These are phyloP conservation scores for Egretta garzetta DNA, from an alignment of 2,113 vertebrate species.

Conservation along the genomic window DNA sequence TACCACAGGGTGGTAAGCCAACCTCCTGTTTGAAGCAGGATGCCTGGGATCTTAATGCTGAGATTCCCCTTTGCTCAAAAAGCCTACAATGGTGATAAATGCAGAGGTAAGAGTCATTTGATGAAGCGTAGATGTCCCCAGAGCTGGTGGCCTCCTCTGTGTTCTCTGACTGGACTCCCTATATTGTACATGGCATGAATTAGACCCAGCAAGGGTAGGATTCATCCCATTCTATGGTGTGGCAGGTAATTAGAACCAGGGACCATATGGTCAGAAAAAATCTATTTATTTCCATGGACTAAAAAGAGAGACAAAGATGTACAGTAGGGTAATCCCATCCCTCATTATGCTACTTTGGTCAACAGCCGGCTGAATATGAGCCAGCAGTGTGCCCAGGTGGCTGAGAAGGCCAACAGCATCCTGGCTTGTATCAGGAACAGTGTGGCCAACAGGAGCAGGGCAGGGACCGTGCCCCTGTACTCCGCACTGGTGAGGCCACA, in stretches of 20 bases:
- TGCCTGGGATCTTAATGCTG: background rate
- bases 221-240: background rate
- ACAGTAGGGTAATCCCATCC: background rate
- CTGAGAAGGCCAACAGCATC: background rate
- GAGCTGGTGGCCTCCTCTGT: background rate
- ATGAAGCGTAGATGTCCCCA: background rate
- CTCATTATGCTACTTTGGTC: background rate
- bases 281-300: background rate
- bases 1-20: background rate
- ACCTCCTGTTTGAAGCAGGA: background rate
- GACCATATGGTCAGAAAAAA: background rate
- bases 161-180: background rate
- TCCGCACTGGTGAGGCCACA: background rate
- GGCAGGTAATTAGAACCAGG: background rate
- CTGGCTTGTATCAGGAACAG: background rate
- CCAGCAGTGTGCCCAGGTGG: background rate
- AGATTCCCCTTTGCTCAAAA: background rate
- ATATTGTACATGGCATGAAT: background rate
- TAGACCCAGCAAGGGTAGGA: background rate
- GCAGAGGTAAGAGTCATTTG: background rate
- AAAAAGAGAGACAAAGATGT: background rate
- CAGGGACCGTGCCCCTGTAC: rapidly evolving
- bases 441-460: background rate
- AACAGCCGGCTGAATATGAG: rapidly evolving
- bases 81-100: background rate